Percentiles rank a stretch among this genome's conserved stretches.
Evolutionary conservation across 2,113 vertebrate species (phyloP).

Genomic region (Corythornis cristatus): DNA sequence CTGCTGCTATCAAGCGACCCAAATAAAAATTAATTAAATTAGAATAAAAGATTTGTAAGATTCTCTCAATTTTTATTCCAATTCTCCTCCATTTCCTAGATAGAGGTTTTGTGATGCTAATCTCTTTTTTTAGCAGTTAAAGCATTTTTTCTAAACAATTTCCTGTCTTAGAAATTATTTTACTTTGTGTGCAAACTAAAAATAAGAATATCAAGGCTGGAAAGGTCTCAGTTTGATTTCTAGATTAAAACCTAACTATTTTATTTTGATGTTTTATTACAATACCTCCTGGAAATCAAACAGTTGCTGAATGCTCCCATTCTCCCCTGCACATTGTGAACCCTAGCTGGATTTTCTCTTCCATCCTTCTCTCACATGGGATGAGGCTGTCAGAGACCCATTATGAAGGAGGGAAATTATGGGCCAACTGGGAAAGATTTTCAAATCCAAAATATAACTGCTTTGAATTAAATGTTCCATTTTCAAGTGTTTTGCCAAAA

Average conservation of each 20-base stretch:
- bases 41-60: neutral
- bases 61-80: neutral
- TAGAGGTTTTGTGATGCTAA: neutral
- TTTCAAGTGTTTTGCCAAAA: neutral
- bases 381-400: neutral
- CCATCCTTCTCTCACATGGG: neutral
- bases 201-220: neutral
- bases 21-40: neutral
- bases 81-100: neutral
- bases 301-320: neutral
- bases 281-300: neutral
- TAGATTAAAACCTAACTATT: neutral
- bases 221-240: neutral
- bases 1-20: neutral
- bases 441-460: neutral
- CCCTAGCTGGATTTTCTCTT: neutral
- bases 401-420: neutral
- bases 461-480: neutral
- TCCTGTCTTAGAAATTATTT: neutral
- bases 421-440: neutral
- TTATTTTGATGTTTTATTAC: neutral
- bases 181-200: neutral
- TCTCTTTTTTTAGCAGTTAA: neutral
- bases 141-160: neutral
- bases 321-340: neutral